phyloP scores from a whole-genome alignment of 2,113 vertebrate species.

The Muntiacus muntjak region DNA sequence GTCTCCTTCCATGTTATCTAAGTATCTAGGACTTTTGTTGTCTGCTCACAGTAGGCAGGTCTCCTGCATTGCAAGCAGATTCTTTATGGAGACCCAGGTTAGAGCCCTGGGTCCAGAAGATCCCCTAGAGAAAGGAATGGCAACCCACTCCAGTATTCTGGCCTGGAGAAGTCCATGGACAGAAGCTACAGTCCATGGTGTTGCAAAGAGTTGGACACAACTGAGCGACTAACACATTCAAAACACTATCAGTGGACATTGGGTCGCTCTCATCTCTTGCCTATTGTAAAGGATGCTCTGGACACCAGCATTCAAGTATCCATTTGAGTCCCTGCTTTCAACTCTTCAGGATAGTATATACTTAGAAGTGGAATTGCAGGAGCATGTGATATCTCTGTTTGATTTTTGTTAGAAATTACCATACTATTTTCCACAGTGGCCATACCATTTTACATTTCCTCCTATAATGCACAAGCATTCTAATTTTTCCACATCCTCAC shows the following conservation, averaged over 20 bases:
- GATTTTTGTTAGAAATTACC: background rate
- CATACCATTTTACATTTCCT: background rate
- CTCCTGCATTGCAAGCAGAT: background rate
- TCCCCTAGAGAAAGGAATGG: background rate
- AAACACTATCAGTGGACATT: background rate
- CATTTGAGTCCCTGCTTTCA: background rate
- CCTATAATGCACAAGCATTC: background rate
- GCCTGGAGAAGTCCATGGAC: background rate
- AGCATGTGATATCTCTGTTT: background rate
- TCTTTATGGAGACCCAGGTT: background rate
- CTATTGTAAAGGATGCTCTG: background rate
- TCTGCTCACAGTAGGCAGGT: background rate
- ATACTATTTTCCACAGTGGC: background rate
- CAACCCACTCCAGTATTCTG: background rate
- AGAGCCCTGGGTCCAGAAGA: background rate
- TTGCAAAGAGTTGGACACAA: too few species aligned
- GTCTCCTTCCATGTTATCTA: too few species aligned
- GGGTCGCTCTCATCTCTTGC: background rate
- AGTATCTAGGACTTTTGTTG: accelerated
- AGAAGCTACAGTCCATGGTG: background rate
- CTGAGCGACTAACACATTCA: background rate
- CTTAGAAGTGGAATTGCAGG: too few species aligned
- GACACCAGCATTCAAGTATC: background rate
- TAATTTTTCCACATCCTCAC: background rate
- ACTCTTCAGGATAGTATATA: too few species aligned